phyloP scores from a whole-genome alignment of 2,113 vertebrate species.

The Todiramphus saurophagus region DNA sequence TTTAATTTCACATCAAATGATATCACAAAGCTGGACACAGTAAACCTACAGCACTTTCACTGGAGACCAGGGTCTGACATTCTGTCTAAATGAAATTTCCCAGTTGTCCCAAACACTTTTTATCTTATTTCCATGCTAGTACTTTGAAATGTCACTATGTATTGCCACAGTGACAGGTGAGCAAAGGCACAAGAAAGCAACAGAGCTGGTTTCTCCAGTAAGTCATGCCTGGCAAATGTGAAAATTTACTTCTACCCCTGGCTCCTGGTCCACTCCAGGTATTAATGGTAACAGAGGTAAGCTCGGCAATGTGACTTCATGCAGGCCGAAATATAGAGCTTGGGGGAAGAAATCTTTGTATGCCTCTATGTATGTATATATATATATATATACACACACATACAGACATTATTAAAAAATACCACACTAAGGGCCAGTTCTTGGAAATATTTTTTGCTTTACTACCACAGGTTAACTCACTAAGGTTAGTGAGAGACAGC shows the following conservation, averaged over 20 bases:
- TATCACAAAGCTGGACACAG: constrained; percentile 58
- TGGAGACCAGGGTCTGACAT: constrained; percentile 67
- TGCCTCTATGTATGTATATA: background rate
- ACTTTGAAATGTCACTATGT: constrained; percentile 67
- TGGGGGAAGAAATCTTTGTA: background rate
- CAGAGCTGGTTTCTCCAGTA: background rate
- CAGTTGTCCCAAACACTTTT: constrained; percentile 77
- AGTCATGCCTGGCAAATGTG: background rate
- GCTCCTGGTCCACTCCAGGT: background rate
- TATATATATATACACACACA: background rate
- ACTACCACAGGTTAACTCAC: background rate
- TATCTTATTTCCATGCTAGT: constrained; percentile 72
- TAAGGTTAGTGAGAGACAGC: background rate
- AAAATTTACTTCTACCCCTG: background rate
- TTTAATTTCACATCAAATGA: constrained; percentile 71
- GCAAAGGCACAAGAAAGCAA: constrained; percentile 51
- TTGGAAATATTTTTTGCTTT: background rate
- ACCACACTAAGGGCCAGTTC: background rate
- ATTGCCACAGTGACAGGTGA: constrained; percentile 69
- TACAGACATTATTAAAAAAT: background rate
- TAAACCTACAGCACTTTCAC: constrained; percentile 68
- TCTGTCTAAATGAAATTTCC: constrained; percentile 77
- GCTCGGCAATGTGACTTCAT: background rate
- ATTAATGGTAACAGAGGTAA: background rate
- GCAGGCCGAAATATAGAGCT: background rate